Base-by-base conservation (phyloP, 2,888 invertebrate species). In the Dioctria rufipes region DNA sequence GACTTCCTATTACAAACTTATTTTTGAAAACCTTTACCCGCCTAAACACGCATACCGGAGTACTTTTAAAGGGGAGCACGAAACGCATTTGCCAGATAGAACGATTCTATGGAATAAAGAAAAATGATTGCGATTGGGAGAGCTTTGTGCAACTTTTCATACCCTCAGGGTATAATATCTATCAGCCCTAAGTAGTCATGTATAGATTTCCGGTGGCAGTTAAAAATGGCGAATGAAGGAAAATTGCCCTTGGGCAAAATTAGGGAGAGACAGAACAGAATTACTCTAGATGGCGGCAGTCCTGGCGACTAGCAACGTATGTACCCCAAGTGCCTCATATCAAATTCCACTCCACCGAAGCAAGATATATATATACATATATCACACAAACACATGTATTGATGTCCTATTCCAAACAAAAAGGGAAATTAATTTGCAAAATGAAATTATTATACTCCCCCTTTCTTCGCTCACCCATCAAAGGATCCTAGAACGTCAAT, bases 131-230 rank as follows among this genome's bases (percentile, higher is more conserved):
- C n/a, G n/a, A n/a, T n/a, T n/a, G n/a, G n/a, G n/a, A n/a, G n/a
- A n/a, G n/a, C n/a, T n/a, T n/a, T n/a, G n/a, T n/a, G 63, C 77
- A 63, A 77, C 61, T 63, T 66, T 77, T 77, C 77, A 77, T 77
- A 46, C 63, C 77, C 77, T 46, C n/a, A 77, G 63, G 77, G 77
- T 63, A 46, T 77, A 77, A 77, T 77, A 77, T n/a, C n/a, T n/a
- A n/a, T 77, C 77, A 61, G 63, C 77, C 63, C 42, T 63, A 77
- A 77, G 77, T 63, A 77, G 77, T 63, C 46, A 63, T 77, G 63
- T 49, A 49, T 43, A 77, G 63, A 77, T 63, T 63, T 77, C 77
- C 77, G 77, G 77, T 73, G 58, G 73, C 66, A 71, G 54, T 40
- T n/a, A 25, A n/a, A 42, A 11, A 58, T 49, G 69, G 40, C 25